Conservation (phyloP, 2,888 invertebrate genomes). For the Amphiduros pacificus region DNA sequence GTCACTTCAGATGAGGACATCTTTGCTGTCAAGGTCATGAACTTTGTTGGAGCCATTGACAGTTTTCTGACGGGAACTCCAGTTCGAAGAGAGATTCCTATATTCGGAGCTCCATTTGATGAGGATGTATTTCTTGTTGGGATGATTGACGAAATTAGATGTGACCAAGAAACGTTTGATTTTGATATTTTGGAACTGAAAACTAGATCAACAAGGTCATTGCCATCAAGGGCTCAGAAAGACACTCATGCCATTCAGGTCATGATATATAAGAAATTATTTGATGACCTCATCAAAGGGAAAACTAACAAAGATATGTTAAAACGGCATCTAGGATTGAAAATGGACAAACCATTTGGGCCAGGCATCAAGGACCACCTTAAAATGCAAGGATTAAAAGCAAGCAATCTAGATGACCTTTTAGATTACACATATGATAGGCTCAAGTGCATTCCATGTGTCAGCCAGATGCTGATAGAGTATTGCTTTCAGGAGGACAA, state of each 20-base stretch:
- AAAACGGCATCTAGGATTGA: constrained; percentile 37
- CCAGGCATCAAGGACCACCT: constrained; percentile 33
- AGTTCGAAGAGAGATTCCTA: constrained; percentile 47
- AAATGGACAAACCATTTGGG: constrained; percentile 37
- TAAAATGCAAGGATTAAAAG: neutral
- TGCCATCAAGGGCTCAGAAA: constrained; percentile 43
- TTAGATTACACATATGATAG: constrained; percentile 34
- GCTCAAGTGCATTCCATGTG: constrained; percentile 42
- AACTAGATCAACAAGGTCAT: constrained; percentile 33
- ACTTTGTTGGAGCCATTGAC: constrained; percentile 38
- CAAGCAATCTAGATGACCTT: constrained; percentile 30
- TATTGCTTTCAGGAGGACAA: constrained; percentile 48
- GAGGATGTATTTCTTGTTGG: constrained; percentile 47
- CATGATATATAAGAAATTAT: constrained; percentile 49
- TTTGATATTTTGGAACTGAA: constrained; percentile 48
- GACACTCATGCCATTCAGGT: constrained; percentile 46
- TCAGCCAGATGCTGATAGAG: constrained; percentile 39
- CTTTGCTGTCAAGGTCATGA: constrained; percentile 48
- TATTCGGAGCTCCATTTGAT: constrained; percentile 51
- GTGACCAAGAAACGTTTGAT: constrained; percentile 44
- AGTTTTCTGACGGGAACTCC: constrained; percentile 37
- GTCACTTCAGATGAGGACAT: constrained; percentile 48
- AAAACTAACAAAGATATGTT: constrained; percentile 35
- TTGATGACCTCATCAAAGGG: constrained; percentile 50
- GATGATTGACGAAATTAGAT: constrained; percentile 51